Conservation (phyloP, 2,113 vertebrate species). For the Hypomesus transpacificus region DNA sequence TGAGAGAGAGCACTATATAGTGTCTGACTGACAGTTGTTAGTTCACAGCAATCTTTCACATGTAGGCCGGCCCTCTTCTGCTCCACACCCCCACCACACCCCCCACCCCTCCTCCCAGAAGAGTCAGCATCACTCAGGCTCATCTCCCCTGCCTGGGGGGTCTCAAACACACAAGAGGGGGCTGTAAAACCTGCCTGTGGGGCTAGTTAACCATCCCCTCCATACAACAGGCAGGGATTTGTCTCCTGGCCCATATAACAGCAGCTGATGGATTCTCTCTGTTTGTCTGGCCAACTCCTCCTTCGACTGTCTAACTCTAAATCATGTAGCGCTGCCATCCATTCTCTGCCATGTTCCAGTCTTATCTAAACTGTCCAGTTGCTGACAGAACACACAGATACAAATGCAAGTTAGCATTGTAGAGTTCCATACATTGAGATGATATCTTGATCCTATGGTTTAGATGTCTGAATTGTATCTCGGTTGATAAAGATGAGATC, state of each 20-base stretch:
- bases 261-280: background rate
- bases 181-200: conserved; percentile 62
- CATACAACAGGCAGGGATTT: conserved; percentile 59
- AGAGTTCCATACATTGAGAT: too few relatives aligned
- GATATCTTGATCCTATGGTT: too few relatives aligned
- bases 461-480: too few relatives aligned
- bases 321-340: background rate
- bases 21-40: conserved; percentile 77
- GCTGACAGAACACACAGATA: too few relatives aligned
- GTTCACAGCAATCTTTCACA: conserved; percentile 59
- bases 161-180: conserved; percentile 63
- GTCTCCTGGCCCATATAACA: conserved; percentile 12
- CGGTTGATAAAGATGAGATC: too few relatives aligned
- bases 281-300: background rate
- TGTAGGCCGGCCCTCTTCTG: conserved; percentile 21
- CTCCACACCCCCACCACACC: conserved; percentile 32
- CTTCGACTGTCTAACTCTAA: background rate
- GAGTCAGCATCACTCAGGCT: conserved; percentile 65
- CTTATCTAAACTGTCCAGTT: too few relatives aligned
- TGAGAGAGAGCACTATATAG: conserved; percentile 14
- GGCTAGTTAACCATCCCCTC: conserved; percentile 64
- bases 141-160: conserved; percentile 66
- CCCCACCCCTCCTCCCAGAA: conserved; percentile 41
- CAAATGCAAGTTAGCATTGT: too few relatives aligned
- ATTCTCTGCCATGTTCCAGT: too few relatives aligned